Base-by-base conservation (phyloP, 2,797 vertebrate species). In the Siniperca scherzeri region DNA sequence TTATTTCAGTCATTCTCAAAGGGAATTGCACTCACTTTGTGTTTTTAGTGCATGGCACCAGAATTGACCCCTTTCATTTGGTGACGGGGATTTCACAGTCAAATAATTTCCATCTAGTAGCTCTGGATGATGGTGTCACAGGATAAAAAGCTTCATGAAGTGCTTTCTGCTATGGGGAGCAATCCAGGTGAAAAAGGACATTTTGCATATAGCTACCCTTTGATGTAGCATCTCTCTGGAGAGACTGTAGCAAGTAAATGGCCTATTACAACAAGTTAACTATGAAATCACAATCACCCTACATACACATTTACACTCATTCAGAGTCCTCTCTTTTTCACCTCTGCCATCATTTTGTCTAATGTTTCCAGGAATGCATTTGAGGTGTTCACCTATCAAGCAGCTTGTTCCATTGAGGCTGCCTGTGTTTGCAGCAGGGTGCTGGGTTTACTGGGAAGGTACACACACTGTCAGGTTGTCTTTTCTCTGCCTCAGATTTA, bases 121-220 rank as follows among this genome's bases (percentile, higher is more conserved):
- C 76, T 81, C 52, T 73, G 53, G 38, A 64, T 70, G 33, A 48
- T 11, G n/a, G 48, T 67, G 71, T 84, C 73, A 73, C 7, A 33
- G n/a, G 30, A 86, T 74, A 81, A 88, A 89, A 78, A 33, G 65
- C 55, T 21, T 67, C 44, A 27, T 62, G 27, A 90, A 80, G 74
- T 76, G 70, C 40, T 81, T 84, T 74, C 76, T 85, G 59, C 74
- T 65, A 42, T 25, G 42, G 60, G 60, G 74, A 82, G 61, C 56
- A 80, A 62, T 80, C 77, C 42, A 76, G 77, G 66, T 70, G 55
- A 80, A 78, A 61, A 74, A 72, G 42, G 67, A 62, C 61, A 66
- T 82, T 89, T 89, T 90, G 82, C 85, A 89, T 89, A 67, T 11
- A 40, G 36, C 69, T 71, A 86, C 87, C 78, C 81, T 88, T 80